Percentiles rank a stretch among this genome's conserved stretches.
These are phyloP conservation scores for Netta rufina DNA, from an alignment of 2,797 vertebrate species.

Conservation along the genomic window DNA sequence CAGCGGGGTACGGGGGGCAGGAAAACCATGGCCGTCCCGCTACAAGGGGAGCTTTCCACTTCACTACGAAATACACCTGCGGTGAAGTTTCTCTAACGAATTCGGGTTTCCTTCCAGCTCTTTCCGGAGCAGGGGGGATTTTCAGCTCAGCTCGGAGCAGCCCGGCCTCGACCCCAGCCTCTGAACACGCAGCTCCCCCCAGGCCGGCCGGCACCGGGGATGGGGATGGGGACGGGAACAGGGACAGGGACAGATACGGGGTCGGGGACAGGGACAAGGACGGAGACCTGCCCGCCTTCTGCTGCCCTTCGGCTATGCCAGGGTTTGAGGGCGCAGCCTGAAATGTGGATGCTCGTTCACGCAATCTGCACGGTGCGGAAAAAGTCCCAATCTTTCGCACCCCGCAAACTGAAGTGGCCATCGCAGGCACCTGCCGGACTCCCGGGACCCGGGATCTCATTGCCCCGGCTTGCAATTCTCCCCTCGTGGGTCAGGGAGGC, in stretches of 20 bases:
- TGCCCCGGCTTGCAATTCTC: neutral
- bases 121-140: neutral
- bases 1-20: fast-evolving
- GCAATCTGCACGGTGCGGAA: neutral
- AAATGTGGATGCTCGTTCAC: neutral
- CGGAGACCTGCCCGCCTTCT: neutral
- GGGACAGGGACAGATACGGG: too few species aligned
- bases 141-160: neutral
- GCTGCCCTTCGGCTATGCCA: neutral
- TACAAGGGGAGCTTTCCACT: neutral
- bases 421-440: neutral
- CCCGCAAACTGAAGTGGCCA: neutral
- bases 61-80: neutral
- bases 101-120: neutral
- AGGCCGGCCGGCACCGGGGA: neutral
- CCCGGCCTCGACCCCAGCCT: neutral
- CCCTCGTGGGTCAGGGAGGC: neutral
- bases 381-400: neutral
- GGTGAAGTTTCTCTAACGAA: neutral
- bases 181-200: neutral
- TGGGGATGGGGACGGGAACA: too few species aligned
- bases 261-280: too few species aligned
- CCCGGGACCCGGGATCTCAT: neutral
- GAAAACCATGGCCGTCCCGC: neutral
- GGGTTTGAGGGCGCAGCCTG: neutral